Base-by-base conservation (phyloP, 1,140 invertebrate genomes). In the Diabrotica undecimpunctata region DNA sequence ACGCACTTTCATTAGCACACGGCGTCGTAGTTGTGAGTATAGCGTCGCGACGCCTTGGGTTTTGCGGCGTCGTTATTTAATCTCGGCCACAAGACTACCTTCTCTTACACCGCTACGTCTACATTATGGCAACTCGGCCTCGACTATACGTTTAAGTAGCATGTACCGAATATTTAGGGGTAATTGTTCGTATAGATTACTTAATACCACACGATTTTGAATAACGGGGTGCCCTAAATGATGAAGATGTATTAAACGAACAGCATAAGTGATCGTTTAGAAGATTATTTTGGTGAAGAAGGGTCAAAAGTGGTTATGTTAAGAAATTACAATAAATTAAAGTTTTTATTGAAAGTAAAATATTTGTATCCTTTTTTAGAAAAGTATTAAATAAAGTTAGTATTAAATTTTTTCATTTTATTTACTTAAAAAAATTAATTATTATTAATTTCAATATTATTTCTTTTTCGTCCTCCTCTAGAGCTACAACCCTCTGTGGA, bases 41-140 rank as follows among this genome's bases (percentile, higher is more conserved):
- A 55, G 10, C 54, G 54, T 39, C 57, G 13, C 41, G 57, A 14
- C 57, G 13, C 41, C 25, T 14, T 14, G 57, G 41, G 57, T 59
- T 46, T 59, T 59, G 41, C 57, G 57, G 57, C 57, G 57, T 46
- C 57, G 57, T 37, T 59, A 46, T 59, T 59, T 59, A 59, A 59
- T 46, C 41, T 59, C 37, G 38, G 41, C 57, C 57, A 37, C 57
- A 59, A 56, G 41, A 66, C 58, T 66, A 61, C 64, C 60, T 66
- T 39, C 54, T 55, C 59, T 51, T 59, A 55, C 39, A 46, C 64
- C 64, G 59, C 61, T 66, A 61, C 36, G 12, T 61, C 46, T 54
- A 61, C 59, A 56, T 54, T 54, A 13, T 53, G 64, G 12, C 9
- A 59, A 59, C 41, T 50, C 13, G 14, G 13, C 13, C 41, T 13